Conservation (phyloP, 2,113 vertebrate genomes). For the Saguinus midas region DNA sequence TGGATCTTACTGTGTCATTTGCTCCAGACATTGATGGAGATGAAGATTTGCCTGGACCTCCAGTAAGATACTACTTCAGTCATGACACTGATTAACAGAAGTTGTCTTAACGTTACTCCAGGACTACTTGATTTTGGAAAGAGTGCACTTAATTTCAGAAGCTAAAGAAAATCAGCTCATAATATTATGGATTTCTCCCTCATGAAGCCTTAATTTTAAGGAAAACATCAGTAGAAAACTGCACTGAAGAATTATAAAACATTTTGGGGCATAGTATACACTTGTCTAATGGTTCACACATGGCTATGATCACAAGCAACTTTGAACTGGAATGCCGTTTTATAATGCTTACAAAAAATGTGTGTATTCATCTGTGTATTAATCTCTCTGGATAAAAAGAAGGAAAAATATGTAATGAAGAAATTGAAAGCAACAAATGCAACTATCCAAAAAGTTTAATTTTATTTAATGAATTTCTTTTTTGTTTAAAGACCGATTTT, state of each 20-base stretch:
- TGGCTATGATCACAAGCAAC: conserved; percentile 48
- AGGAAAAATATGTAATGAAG: conserved; percentile 44
- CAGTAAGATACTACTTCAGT: conserved; percentile 96
- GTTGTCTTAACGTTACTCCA: conserved; percentile 71
- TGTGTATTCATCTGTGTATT: conserved; percentile 30
- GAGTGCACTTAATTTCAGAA: conserved; percentile 74
- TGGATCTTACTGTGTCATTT: conserved; percentile 97
- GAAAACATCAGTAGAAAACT: conserved; percentile 74
- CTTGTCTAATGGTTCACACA: conserved; percentile 60
- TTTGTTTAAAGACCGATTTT: conserved; percentile 47
- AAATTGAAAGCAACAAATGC: conserved; percentile 48
- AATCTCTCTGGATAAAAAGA: conserved; percentile 14
- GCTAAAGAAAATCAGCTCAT: conserved; percentile 70
- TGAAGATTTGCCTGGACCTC: conserved; percentile 96
- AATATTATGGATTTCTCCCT: conserved; percentile 79
- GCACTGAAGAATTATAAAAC: conserved; percentile 72
- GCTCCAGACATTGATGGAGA: conserved; percentile 94
- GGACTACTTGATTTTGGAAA: conserved; percentile 75
- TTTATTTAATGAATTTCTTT: conserved; percentile 31
- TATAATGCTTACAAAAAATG: conserved; percentile 55
- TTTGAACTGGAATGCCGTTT: conserved; percentile 70
- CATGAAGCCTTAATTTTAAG: conserved; percentile 85
- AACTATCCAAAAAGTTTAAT: conserved; percentile 32
- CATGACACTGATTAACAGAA: conserved; percentile 81
- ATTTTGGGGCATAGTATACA: conserved; percentile 75